Percentiles rank a stretch among this genome's conserved stretches.
Evolutionary conservation across 2,113 vertebrate species (phyloP).

Genomic region (Epinephelus moara): DNA sequence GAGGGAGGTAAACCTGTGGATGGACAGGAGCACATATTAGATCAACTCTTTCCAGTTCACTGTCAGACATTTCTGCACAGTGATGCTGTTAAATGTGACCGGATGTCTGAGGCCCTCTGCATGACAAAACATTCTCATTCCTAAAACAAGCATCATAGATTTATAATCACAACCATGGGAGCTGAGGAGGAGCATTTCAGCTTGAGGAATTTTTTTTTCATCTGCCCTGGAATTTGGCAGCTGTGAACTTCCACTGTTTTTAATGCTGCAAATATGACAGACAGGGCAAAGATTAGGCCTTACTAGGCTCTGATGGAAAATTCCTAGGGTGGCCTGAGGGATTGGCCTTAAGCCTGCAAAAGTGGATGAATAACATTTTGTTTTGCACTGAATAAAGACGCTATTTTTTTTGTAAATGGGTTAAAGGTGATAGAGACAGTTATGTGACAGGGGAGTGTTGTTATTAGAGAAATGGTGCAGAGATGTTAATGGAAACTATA

Average conservation of each 20-base stretch:
- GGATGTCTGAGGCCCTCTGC: constrained; percentile 29
- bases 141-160: constrained; percentile 40
- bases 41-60: background rate
- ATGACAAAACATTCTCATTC: constrained; percentile 47
- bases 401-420: background rate
- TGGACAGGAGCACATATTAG: constrained; percentile 19
- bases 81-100: constrained; percentile 8
- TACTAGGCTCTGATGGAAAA: constrained; percentile 59
- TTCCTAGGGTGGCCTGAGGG: constrained; percentile 52
- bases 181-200: constrained; percentile 13
- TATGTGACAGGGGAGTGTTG: background rate
- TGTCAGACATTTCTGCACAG: background rate
- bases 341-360: constrained; percentile 31
- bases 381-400: background rate
- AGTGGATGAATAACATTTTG: constrained; percentile 28
- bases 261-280: constrained; percentile 43
- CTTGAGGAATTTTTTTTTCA: constrained; percentile 43
- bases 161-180: constrained; percentile 51
- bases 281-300: constrained; percentile 56
- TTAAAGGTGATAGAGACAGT: background rate
- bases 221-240: constrained; percentile 59
- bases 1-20: constrained; percentile 71
- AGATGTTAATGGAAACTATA: background rate
- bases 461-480: too few species aligned
- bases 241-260: constrained; percentile 50